Evolutionary conservation across 2,888 invertebrate genomes (phyloP).

Genomic region (Helobdella robusta): DNA sequence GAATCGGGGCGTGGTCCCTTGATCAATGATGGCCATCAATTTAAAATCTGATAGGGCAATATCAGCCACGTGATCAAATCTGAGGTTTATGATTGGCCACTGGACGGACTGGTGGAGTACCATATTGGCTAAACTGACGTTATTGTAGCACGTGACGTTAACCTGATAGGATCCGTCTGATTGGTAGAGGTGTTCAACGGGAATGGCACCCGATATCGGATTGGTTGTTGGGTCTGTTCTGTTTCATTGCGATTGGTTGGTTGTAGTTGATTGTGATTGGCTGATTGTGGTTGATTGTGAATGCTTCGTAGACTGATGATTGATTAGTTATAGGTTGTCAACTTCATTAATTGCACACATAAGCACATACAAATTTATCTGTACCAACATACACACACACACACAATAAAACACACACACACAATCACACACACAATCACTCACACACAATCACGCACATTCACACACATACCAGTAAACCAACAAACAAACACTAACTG

Average conservation of each 20-base stretch:
- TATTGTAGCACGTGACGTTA: slow-evolving; percentile 37
- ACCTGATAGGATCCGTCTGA: slow-evolving; percentile 37
- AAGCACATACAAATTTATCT: too few species aligned
- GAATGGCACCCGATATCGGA: slow-evolving; percentile 11
- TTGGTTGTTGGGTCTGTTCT: slow-evolving; percentile 17
- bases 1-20: slow-evolving; percentile 28
- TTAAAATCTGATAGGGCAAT: slow-evolving; percentile 9
- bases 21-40: slow-evolving; percentile 23
- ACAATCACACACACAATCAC: too few species aligned
- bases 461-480: neutral
- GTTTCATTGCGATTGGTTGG: neutral
- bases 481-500: neutral
- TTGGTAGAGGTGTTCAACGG: slow-evolving; percentile 33
- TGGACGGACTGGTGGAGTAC: slow-evolving; percentile 33
- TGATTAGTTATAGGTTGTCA: too few species aligned
- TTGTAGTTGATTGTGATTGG: neutral
- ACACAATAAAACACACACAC: too few species aligned
- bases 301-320: too few species aligned
- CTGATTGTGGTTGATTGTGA: too few species aligned
- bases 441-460: too few species aligned
- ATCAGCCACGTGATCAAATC: slow-evolving; percentile 27
- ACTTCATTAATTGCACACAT: too few species aligned
- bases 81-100: slow-evolving; percentile 38
- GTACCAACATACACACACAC: too few species aligned
- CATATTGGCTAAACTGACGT: slow-evolving; percentile 20